These are phyloP conservation scores for Solea senegalensis DNA, from an alignment of 2,113 vertebrate species.

Conservation along the genomic window DNA sequence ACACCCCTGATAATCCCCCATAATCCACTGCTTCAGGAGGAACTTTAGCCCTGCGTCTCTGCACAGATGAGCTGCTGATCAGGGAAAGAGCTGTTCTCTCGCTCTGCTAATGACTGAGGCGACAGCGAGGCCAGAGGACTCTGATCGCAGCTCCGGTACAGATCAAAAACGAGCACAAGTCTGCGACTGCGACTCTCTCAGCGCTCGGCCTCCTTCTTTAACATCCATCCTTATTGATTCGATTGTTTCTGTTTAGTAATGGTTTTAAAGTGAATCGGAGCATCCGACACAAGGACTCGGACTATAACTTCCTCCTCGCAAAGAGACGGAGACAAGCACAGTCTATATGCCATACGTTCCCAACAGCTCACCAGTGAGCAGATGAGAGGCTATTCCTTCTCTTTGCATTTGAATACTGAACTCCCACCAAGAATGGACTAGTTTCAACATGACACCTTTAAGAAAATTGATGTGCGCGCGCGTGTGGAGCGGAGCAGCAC, in stretches of 20 bases:
- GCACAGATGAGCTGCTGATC: constrained; percentile 60
- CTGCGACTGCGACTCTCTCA: neutral
- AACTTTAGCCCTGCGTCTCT: constrained; percentile 56
- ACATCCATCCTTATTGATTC: neutral
- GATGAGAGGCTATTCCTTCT: constrained; percentile 18
- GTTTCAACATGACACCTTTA: constrained; percentile 59
- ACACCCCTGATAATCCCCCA: constrained; percentile 74
- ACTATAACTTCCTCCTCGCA: too few relatives aligned
- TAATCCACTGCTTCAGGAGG: constrained; percentile 75
- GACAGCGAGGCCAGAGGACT: constrained; percentile 11
- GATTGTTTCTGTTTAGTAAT: neutral
- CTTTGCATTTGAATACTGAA: constrained; percentile 52
- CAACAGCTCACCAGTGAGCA: constrained; percentile 63
- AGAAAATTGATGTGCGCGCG: constrained; percentile 41
- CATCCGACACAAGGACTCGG: too few relatives aligned
- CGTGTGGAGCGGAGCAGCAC: constrained; percentile 20
- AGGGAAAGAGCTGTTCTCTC: constrained; percentile 30
- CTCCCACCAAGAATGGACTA: constrained; percentile 50
- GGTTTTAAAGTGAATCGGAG: neutral
- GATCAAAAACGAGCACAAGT: constrained; percentile 9
- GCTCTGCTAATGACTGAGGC: constrained; percentile 44
- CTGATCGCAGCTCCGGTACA: constrained; percentile 34
- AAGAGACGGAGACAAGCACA: too few relatives aligned
- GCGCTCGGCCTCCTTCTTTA: too few relatives aligned
- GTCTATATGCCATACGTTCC: constrained; percentile 59